Percentiles rank a stretch among this genome's conserved stretches.
Evolutionary conservation across 2,888 invertebrate species (phyloP).

Genomic region (Cephus sareptanus): DNA sequence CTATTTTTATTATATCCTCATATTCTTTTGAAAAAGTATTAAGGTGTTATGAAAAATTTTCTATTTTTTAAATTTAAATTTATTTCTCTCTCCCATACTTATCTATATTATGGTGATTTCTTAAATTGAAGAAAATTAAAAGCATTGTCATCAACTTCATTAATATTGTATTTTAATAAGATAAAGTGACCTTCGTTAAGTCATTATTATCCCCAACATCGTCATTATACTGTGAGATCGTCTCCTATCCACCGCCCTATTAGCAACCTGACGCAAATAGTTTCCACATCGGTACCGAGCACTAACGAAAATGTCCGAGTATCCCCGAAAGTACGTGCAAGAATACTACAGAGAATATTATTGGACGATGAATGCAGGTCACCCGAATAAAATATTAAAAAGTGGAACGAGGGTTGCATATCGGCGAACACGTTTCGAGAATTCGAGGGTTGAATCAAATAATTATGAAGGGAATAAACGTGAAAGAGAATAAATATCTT

Average conservation of each 20-base stretch:
- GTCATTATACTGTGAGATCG: not conserved
- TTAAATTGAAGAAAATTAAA: not conserved
- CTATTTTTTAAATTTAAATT: not conserved
- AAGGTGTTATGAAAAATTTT: not conserved
- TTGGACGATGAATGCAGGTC: conserved; percentile 12
- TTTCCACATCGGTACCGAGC: not conserved
- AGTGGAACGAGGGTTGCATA: not conserved
- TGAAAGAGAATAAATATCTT: not conserved
- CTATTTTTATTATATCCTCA: not conserved
- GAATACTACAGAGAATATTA: conserved; percentile 2
- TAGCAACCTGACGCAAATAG: not conserved
- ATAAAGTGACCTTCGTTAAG: not conserved
- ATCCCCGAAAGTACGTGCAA: not conserved
- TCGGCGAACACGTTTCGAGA: not conserved
- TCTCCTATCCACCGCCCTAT: not conserved
- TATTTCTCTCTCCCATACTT: not conserved
- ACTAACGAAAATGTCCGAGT: conserved; percentile 4
- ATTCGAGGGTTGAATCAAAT: not conserved
- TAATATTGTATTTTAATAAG: not conserved
- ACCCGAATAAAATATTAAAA: conserved; percentile 1
- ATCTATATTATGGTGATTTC: not conserved
- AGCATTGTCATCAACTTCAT: not conserved
- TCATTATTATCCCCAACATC: not conserved
- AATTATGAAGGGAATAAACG: not conserved
- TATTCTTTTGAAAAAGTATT: not conserved